Conservation (phyloP, 2,888 invertebrate genomes). For the Cephus spinipes region DNA sequence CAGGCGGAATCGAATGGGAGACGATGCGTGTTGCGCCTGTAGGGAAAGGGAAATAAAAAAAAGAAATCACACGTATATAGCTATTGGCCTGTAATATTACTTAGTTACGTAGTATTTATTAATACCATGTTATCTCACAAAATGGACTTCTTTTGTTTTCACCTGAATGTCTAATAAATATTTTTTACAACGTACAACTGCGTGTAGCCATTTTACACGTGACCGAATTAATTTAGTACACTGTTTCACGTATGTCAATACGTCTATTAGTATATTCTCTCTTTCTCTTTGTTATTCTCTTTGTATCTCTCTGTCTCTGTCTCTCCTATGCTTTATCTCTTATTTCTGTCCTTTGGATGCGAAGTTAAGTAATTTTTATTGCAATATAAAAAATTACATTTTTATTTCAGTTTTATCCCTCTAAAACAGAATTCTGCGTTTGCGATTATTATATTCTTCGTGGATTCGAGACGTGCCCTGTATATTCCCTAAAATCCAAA, state of each 20-base stretch:
- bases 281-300: slow-evolving; percentile 13
- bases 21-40: slow-evolving; percentile 5
- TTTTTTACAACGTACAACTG: slow-evolving; percentile 49
- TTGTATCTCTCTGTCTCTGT: slow-evolving; percentile 9
- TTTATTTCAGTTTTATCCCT: not conserved
- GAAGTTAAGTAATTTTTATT: slow-evolving; percentile 8
- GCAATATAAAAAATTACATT: slow-evolving; percentile 2
- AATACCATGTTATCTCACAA: slow-evolving; percentile 48
- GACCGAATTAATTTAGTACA: not conserved
- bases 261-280: not conserved
- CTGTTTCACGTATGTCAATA: not conserved
- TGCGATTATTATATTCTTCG: slow-evolving; percentile 14
- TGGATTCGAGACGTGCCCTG: slow-evolving; percentile 6
- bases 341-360: not conserved
- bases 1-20: slow-evolving; percentile 36
- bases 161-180: slow-evolving; percentile 56
- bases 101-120: slow-evolving; percentile 63
- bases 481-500: slow-evolving; percentile 23
- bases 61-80: slow-evolving; percentile 23
- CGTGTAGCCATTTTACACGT: not conserved
- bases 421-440: not conserved
- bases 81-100: slow-evolving; percentile 48
- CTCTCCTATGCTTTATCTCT: slow-evolving; percentile 3
- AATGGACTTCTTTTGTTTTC: slow-evolving; percentile 46
- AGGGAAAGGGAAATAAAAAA: slow-evolving; percentile 6